Base-by-base conservation (phyloP, 2,113 vertebrate genomes). In the Corythoichthys intestinalis region DNA sequence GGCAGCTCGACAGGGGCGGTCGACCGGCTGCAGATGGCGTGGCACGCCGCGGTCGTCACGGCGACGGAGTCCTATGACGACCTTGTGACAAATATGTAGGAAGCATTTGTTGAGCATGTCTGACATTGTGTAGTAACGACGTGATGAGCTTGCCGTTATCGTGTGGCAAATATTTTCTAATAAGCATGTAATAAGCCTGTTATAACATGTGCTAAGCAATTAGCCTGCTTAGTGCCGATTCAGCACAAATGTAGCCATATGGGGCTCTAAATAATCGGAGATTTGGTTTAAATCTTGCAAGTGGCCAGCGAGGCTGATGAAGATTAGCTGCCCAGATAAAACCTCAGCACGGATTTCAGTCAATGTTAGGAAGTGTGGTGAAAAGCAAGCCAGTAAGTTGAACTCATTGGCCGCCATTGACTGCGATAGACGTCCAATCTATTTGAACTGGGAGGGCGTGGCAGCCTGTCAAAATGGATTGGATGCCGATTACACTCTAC, bases 21-120 rank as follows among this genome's bases (percentile, higher is more conserved):
- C 34, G 66, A 37, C 15, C 66, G 71, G 66, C 76, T 82, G 63
- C 86, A 88, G 86, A 87, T 88, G 86, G 85, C 14, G 49, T 10
- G 11, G 47, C 11, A 3, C 47, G 10, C 11, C 12, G 47, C 10
- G 10, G 47, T 48, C 11, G 47, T 3, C 47, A 48, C 47, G 47
- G 12, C 10, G 47, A 13, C 47, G 1, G 47, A 34, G 10, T 8
- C 11, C 4, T 28, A 34, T 3, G 28, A 34, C 3, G 28, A 56
- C 52, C 52, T n/a, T 9, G 52, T 20, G 52, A 56, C 28, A 4
- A 12, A 56, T 11, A 56, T 56, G 34, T 35, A 13, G 11, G 10
- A 57, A 12, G 54, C 11, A 35, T 44, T 44, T 44, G 41, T 44
- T 44, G 41, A 44, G 41, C 41, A 44, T 44, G 41, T 44, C 9